phyloP scores from a whole-genome alignment of 2,888 invertebrate genomes.

The Iselma pallidipennis region DNA sequence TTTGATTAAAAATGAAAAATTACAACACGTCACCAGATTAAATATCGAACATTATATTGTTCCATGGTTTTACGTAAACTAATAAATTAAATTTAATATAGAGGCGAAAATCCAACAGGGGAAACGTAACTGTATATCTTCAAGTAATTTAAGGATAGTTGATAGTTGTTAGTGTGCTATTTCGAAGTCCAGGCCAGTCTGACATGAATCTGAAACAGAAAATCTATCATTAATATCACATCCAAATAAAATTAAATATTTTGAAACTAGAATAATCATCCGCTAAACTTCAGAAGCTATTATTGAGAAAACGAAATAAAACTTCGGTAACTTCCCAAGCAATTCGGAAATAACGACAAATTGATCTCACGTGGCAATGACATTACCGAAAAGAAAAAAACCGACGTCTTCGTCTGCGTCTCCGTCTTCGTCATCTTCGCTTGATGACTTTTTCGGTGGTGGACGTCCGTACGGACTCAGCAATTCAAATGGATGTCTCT shows the following conservation, averaged over 20 bases:
- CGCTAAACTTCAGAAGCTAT: too few relatives aligned
- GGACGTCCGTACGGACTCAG: too few relatives aligned
- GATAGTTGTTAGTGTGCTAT: not conserved
- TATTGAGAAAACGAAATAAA: too few relatives aligned
- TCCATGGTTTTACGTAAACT: not conserved
- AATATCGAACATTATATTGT: not conserved
- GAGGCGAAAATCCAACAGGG: not conserved
- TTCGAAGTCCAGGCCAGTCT: too few relatives aligned
- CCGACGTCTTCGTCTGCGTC: too few relatives aligned
- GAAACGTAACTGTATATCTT: not conserved
- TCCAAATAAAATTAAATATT: not conserved
- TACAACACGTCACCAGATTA: constrained; percentile 5
- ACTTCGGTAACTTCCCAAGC: too few relatives aligned
- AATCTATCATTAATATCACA: not conserved
- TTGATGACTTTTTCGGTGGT: too few relatives aligned
- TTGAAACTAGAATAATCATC: not conserved
- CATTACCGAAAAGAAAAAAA: too few relatives aligned
- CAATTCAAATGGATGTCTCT: too few relatives aligned
- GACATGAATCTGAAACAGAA: not conserved
- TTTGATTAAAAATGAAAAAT: constrained; percentile 19
- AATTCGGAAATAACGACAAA: too few relatives aligned
- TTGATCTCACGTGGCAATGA: too few relatives aligned
- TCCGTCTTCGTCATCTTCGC: too few relatives aligned
- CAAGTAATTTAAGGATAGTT: not conserved
- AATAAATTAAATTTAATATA: not conserved